A percentile compares a stretch with the other conserved stretches of the same genome.
Conservation (phyloP, 92 coral and sea anemone genomes). For the Palythoa grandis region DNA sequence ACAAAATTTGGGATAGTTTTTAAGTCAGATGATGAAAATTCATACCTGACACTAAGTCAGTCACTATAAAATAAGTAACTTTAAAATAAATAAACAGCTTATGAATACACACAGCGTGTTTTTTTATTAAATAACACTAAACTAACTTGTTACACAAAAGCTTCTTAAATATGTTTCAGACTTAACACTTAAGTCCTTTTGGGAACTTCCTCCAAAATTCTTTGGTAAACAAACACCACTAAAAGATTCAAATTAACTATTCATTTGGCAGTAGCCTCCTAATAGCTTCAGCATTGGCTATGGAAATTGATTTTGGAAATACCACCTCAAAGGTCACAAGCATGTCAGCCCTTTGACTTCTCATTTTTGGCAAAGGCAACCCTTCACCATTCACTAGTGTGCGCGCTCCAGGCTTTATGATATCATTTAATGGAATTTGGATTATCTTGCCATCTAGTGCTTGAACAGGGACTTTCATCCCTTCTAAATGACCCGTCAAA, state of each 20-base stretch:
- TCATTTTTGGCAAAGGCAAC: constrained; percentile 86
- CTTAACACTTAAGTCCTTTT: too few species aligned
- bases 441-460: constrained; percentile 78
- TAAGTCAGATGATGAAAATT: too few species aligned
- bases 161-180: too few species aligned
- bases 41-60: too few species aligned
- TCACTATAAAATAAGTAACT: too few species aligned
- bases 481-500: constrained; percentile 70
- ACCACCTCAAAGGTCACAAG: constrained; percentile 88
- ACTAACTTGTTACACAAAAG: too few species aligned
- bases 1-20: too few species aligned
- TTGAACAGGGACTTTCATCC: constrained; percentile 66
- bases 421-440: constrained; percentile 68
- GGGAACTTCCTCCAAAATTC: not conserved
- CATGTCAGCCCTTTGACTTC: constrained; percentile 84
- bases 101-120: too few species aligned
- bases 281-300: constrained; percentile 55
- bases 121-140: too few species aligned
- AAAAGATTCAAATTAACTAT: too few species aligned
- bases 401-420: constrained; percentile 84
- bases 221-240: not conserved
- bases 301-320: constrained; percentile 76
- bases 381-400: constrained; percentile 91
- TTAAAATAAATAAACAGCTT: too few species aligned
- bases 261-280: constrained; percentile 52